Evolutionary conservation across 2,888 invertebrate genomes (phyloP), one percentile per base, ranked within the genome.

Genomic region (Cryptosula pallasiana): DNA sequence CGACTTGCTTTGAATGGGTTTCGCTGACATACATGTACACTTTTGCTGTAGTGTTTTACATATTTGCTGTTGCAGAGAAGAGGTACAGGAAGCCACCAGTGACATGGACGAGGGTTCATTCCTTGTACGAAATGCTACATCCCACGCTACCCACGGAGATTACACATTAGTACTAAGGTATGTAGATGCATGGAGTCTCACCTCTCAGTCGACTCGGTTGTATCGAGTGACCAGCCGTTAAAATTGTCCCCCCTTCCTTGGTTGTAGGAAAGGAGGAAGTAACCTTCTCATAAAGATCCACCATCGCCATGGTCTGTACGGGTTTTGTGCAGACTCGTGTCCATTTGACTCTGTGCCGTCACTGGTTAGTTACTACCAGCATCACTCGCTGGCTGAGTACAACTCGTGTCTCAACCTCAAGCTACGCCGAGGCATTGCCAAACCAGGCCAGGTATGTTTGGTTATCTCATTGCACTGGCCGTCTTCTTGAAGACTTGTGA

Each of bases 251-350:
- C 27, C 35, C 57, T 35, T 73, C 45, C 32, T n/a, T 57, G 73
- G 16, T 72, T 69, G 36, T 75, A 81, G 85, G 76, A 95, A 96
- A 87, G 95, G 94, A 75, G 95, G 96, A 76, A 91, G 92, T 76
- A 96, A 95, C 83, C 97, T 97, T 86, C 88, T 98, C 72, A 95
- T 99, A 73, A 95, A 95, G 87, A 98, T 99, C 78, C 92, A 91
- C 81, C 91, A 94, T 81, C 89, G 91, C 80, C 92, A 92, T 82
- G 94, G 93, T 27, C 91, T 91, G 83, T 99, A 93, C 86, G 98
- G 97, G 58, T 98, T 98, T 85, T 63, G 63, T n/a, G 76, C 77
- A 23, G 82, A 84, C 58, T 86, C 88, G 9, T 80, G 84, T 75
- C 82, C 79, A 35, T 88, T 87, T 78, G 80, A 81, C 71, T 86